Conservation (phyloP, 2,797 vertebrate species). For the Pogonophryne albipinna region DNA sequence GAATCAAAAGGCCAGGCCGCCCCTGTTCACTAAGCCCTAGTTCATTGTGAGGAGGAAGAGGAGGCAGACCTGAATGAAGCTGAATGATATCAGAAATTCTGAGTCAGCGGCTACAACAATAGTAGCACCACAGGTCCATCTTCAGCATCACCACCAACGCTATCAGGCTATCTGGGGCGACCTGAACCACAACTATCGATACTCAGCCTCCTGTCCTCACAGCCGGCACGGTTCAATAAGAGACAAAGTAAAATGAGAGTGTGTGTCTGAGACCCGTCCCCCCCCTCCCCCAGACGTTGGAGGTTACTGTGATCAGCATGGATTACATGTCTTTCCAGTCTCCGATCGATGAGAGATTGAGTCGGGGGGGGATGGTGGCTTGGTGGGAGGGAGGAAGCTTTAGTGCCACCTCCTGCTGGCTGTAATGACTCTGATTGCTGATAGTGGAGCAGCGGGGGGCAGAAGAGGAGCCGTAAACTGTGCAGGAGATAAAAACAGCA, state of each 20-base stretch:
- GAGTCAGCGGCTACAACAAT: constrained; percentile 65
- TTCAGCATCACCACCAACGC: constrained; percentile 17
- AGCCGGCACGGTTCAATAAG: constrained; percentile 38
- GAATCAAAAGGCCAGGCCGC: constrained; percentile 60
- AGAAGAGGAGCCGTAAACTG: constrained; percentile 26
- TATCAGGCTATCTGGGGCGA: constrained; percentile 44
- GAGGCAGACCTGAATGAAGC: constrained; percentile 27
- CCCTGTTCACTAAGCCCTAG: constrained; percentile 47
- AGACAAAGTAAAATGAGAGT: constrained; percentile 37
- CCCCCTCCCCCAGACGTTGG: constrained; percentile 43
- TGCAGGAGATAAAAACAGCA: constrained; percentile 50
- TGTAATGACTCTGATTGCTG: constrained; percentile 63
- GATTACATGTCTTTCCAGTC: constrained; percentile 63
- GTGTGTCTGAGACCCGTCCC: constrained; percentile 42
- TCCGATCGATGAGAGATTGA: constrained; percentile 67
- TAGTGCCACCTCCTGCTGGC: constrained; percentile 53
- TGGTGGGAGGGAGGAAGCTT: constrained; percentile 46
- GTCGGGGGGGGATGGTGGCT: constrained; percentile 24
- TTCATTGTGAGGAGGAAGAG: constrained; percentile 56
- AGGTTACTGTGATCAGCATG: constrained; percentile 67
- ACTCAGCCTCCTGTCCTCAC: constrained; percentile 36
- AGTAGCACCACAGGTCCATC: constrained; percentile 41
- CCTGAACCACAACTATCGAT: constrained; percentile 46
- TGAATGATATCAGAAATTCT: constrained; percentile 47
- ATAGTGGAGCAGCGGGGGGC: constrained; percentile 48